Percentiles rank a stretch among this genome's conserved stretches.
phyloP scores from a whole-genome alignment of 2,888 invertebrate species.

The Lasioglossum lativentre region DNA sequence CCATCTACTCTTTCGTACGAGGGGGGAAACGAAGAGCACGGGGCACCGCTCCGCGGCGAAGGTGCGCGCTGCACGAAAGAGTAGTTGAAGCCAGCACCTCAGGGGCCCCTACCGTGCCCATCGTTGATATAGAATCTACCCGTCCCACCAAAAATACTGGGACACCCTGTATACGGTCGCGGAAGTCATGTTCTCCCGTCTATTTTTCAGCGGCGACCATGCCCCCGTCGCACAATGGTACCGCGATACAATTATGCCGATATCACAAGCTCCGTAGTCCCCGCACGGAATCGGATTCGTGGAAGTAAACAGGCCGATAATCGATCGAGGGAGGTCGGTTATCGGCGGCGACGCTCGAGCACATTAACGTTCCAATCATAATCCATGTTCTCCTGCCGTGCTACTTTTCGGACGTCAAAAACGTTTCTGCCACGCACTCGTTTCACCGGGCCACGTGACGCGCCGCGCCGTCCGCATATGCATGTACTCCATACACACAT shows the following conservation, averaged over 20 bases:
- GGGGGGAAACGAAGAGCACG: too few relatives aligned
- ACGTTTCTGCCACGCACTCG: conserved; percentile 53
- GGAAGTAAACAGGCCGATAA: conserved; percentile 56
- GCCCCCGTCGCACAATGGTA: conserved; percentile 14
- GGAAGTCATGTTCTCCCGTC: conserved; percentile 20
- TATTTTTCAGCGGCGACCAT: conserved; percentile 15
- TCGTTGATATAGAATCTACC: too few relatives aligned
- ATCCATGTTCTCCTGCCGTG: conserved; percentile 27
- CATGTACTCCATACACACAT: not conserved
- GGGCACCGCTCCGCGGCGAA: too few relatives aligned
- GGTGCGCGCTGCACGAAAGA: too few relatives aligned
- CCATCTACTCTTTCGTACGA: too few relatives aligned
- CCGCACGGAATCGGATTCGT: conserved; percentile 41
- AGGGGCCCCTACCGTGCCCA: too few relatives aligned
- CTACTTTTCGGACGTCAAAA: conserved; percentile 38
- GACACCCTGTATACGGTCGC: not conserved
- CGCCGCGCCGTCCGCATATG: not conserved
- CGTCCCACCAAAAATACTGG: not conserved
- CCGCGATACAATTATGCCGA: conserved; percentile 32
- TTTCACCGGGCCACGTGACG: conserved; percentile 48
- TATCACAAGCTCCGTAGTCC: conserved; percentile 18
- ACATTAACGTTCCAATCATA: conserved; percentile 30
- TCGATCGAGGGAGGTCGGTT: conserved; percentile 42
- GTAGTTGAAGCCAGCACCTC: too few relatives aligned
- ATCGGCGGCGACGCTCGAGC: conserved; percentile 35